Evolutionary conservation across 2,797 vertebrate species (phyloP).

Genomic region (Furcifer pardalis): DNA sequence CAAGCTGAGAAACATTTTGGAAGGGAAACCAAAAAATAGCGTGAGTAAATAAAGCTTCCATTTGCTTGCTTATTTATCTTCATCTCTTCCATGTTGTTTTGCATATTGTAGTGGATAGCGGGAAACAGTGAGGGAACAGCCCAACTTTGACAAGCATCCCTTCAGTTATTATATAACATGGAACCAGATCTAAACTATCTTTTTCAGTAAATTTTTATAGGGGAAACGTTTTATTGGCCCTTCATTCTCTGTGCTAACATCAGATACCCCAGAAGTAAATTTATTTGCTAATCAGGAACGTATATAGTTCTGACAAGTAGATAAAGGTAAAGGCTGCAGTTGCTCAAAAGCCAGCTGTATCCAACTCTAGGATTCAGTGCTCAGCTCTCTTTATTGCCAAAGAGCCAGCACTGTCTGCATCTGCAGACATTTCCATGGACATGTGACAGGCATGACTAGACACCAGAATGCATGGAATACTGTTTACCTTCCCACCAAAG

Average conservation of each 20-base stretch:
- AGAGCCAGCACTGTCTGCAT: too few species aligned
- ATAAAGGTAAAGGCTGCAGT: too few species aligned
- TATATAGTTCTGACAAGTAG: background rate
- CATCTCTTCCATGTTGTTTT: background rate
- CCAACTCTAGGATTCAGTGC: too few species aligned
- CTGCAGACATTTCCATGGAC: too few species aligned
- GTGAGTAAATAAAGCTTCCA: background rate
- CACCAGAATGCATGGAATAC: too few species aligned
- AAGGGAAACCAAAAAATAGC: background rate
- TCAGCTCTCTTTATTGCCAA: too few species aligned
- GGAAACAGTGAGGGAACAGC: background rate
- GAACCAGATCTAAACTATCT: background rate
- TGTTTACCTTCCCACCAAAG: too few species aligned
- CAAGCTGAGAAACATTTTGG: background rate
- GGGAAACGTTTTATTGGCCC: background rate
- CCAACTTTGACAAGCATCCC: background rate
- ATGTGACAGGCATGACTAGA: too few species aligned
- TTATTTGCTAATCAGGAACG: background rate
- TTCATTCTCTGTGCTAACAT: too few species aligned
- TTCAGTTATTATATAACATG: background rate
- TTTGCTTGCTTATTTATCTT: background rate
- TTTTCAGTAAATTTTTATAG: slow-evolving; percentile 14
- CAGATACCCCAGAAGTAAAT: background rate
- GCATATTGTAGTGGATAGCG: background rate
- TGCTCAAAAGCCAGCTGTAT: too few species aligned